These are phyloP conservation scores for Phallusia fumigata DNA, from an alignment of 23 tunicate genomes.

Conservation along the genomic window DNA sequence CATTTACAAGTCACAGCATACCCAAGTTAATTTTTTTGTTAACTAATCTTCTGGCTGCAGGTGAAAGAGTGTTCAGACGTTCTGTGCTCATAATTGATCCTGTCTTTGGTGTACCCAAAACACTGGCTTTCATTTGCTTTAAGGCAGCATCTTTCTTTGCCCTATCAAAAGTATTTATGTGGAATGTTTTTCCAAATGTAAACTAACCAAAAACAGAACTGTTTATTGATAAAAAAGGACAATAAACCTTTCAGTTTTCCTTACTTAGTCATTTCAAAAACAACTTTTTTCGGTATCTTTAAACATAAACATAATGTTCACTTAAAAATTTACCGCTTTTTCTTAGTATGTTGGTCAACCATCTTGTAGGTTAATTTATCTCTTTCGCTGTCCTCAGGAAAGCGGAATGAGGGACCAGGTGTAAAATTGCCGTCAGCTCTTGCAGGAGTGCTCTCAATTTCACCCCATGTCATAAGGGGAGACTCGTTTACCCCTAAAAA, in stretches of 20 bases:
- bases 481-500: slow-evolving; percentile 72
- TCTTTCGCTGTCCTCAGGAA: slow-evolving; percentile 84
- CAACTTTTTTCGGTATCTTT: neutral
- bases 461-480: slow-evolving; percentile 96
- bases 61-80: slow-evolving; percentile 66
- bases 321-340: slow-evolving; percentile 52
- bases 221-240: neutral
- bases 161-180: slow-evolving; percentile 16
- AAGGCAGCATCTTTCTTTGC: slow-evolving; percentile 82
- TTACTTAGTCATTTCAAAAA: too few species aligned
- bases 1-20: slow-evolving; percentile 5
- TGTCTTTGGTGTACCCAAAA: slow-evolving; percentile 72
- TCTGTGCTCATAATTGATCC: slow-evolving; percentile 84
- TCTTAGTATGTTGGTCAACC: slow-evolving; percentile 82
- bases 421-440: slow-evolving; percentile 61
- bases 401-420: slow-evolving; percentile 86
- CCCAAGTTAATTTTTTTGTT: slow-evolving; percentile 59
- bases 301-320: neutral
- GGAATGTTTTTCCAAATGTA: too few species aligned
- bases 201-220: too few species aligned
- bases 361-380: slow-evolving; percentile 71
- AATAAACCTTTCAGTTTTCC: too few species aligned
- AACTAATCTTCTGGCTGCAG: slow-evolving; percentile 78
- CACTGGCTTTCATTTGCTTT: slow-evolving; percentile 79
- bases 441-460: slow-evolving; percentile 69